A percentile compares a stretch with the other conserved stretches of the same genome.
These are phyloP conservation scores for Dusona sp. DNA, from an alignment of 2,888 invertebrate genomes.

Conservation along the genomic window DNA sequence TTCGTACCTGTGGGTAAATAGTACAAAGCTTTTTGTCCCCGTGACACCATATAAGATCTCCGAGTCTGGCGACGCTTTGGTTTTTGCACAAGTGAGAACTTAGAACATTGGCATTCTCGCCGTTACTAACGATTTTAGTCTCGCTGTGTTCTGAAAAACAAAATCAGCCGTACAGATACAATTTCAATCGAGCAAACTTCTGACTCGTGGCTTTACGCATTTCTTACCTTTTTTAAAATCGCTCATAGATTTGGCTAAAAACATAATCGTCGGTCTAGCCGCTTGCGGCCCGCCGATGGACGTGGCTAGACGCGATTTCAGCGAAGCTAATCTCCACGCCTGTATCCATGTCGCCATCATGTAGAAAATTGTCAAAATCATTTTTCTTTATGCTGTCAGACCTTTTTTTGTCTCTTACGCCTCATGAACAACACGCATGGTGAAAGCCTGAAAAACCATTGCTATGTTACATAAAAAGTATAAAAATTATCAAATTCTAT, in stretches of 20 bases:
- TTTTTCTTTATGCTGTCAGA: constrained; percentile 75
- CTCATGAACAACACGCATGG: background rate
- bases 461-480: background rate
- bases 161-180: constrained; percentile 7
- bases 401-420: background rate
- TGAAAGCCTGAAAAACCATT: background rate
- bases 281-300: constrained; percentile 74
- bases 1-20: constrained; percentile 86
- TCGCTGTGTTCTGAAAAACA: constrained; percentile 48
- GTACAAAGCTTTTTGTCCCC: constrained; percentile 86
- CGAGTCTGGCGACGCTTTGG: constrained; percentile 87
- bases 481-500: background rate
- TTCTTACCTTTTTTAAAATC: constrained; percentile 77
- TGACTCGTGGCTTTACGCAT: no score
- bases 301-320: constrained; percentile 88
- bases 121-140: constrained; percentile 61
- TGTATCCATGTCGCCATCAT: constrained; percentile 93
- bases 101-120: constrained; percentile 75
- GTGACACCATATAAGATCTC: constrained; percentile 87
- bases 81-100: constrained; percentile 87
- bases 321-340: constrained; percentile 91
- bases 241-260: constrained; percentile 75
- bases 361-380: constrained; percentile 93
- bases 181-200: background rate
- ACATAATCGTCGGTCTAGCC: constrained; percentile 78